These are phyloP conservation scores for Limnephilus auricula DNA, from an alignment of 2,888 invertebrate genomes.

Conservation along the genomic window DNA sequence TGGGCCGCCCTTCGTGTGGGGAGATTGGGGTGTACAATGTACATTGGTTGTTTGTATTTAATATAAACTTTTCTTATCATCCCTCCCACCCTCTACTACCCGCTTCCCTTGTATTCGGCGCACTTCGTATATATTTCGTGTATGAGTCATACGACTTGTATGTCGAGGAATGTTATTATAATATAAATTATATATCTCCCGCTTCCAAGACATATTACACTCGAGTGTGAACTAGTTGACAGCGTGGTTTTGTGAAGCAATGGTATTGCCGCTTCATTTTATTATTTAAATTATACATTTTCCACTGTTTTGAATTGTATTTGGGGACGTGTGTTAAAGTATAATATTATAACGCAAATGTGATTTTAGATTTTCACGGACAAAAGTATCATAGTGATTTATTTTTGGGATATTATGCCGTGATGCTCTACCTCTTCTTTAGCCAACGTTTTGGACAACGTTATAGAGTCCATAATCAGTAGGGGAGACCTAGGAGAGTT, in stretches of 20 bases:
- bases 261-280: not conserved
- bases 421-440: no score
- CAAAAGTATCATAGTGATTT: no score
- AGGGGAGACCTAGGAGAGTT: no score
- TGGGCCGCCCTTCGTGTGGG: not conserved
- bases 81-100: not conserved
- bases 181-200: not conserved
- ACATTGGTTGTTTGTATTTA: not conserved
- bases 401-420: no score
- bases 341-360: no score
- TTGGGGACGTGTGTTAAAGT: no score
- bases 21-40: not conserved
- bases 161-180: not conserved
- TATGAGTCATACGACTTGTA: not conserved
- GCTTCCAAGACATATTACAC: not conserved
- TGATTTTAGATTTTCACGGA: no score
- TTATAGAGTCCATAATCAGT: no score
- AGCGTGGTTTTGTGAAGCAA: not conserved
- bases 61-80: not conserved
- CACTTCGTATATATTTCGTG: not conserved
- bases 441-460: no score
- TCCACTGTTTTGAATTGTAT: no score
- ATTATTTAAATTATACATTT: not conserved
- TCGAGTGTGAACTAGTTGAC: not conserved
- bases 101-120: not conserved